phyloP scores from a whole-genome alignment of 1,140 invertebrate species.

The Platyura marginata region DNA sequence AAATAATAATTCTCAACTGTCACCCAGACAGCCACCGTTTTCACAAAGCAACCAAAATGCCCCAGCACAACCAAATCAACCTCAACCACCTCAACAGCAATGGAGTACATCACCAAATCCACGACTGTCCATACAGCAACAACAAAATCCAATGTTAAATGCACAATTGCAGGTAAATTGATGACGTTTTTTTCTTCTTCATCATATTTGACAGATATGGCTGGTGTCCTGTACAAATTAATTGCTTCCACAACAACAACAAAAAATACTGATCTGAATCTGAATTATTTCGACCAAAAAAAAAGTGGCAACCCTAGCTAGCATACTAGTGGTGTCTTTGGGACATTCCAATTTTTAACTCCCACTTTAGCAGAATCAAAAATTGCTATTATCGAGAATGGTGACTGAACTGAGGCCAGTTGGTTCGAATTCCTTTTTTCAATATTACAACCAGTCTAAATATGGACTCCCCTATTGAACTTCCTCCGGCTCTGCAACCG shows the following conservation, averaged over 20 bases:
- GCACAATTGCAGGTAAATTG: constrained; percentile 48
- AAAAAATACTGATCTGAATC: no score
- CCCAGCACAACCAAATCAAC: constrained; percentile 4
- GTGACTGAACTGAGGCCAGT: no score
- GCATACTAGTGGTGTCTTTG: not conserved
- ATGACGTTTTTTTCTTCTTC: not conserved
- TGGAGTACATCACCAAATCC: not conserved
- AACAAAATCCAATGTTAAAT: constrained; percentile 65
- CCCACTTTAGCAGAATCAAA: no score
- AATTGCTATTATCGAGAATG: no score
- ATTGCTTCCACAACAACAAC: no score
- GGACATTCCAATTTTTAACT: no score
- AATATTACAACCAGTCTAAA: no score
- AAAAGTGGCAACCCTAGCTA: not conserved
- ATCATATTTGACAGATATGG: no score
- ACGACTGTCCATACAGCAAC: constrained; percentile 29
- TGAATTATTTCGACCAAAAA: not conserved
- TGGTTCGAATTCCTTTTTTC: no score
- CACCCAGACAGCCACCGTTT: constrained; percentile 13
- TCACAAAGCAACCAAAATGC: not conserved
- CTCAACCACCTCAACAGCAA: constrained; percentile 6
- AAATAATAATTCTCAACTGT: constrained; percentile 6
- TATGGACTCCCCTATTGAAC: no score
- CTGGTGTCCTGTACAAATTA: no score
- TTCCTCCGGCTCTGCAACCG: not conserved